Conservation (phyloP, 2,113 vertebrate genomes). For the Esox niger region DNA sequence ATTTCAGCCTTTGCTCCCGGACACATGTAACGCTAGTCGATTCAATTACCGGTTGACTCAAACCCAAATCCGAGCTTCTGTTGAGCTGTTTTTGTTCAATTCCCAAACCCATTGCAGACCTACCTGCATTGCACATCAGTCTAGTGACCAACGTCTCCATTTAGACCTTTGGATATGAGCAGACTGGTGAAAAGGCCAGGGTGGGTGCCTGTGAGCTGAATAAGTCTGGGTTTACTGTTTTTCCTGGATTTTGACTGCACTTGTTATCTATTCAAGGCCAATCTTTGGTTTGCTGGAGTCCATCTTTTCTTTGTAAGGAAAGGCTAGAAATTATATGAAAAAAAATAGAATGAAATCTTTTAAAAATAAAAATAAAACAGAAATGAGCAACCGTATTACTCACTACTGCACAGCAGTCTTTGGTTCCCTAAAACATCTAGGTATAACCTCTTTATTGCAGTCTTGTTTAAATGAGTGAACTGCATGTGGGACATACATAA, state of each 20-base stretch:
- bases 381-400: constrained; percentile 67
- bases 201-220: constrained; percentile 26
- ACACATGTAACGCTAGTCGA: constrained; percentile 85
- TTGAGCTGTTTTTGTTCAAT: constrained; percentile 49
- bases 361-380: constrained; percentile 40
- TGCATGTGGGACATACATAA: constrained; percentile 53
- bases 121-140: constrained; percentile 60
- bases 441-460: constrained; percentile 53
- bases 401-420: constrained; percentile 77
- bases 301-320: constrained; percentile 61
- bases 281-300: constrained; percentile 94
- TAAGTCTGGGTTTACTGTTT: constrained; percentile 64
- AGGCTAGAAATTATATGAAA: constrained; percentile 45
- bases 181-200: constrained; percentile 44
- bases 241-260: constrained; percentile 65
- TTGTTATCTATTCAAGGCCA: constrained; percentile 79
- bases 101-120: constrained; percentile 36
- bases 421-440: constrained; percentile 71
- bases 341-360: background rate
- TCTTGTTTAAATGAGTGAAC: constrained; percentile 41
- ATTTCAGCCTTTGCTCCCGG: constrained; percentile 82
- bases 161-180: constrained; percentile 81
- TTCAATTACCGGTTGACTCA: constrained; percentile 59
- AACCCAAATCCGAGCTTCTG: constrained; percentile 44
- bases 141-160: constrained; percentile 80